Evolutionary conservation across 2,888 invertebrate species (phyloP).

Genomic region (Pterobdella sp.): DNA sequence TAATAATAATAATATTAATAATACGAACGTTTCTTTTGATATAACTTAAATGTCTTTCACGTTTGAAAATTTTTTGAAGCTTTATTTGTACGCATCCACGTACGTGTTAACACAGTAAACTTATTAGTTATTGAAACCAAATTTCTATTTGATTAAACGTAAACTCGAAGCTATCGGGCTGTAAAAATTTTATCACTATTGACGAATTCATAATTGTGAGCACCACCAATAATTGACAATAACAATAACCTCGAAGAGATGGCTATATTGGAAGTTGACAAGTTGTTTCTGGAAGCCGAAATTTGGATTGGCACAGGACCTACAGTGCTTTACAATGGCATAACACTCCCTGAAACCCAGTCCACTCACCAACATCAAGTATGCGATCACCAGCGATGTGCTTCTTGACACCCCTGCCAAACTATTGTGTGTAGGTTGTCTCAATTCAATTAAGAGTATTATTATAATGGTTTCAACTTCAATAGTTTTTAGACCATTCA

Average conservation of each 20-base stretch:
- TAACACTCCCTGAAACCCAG: conserved; percentile 84
- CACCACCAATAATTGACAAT: no score
- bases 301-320: conserved; percentile 89
- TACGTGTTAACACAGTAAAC: no score
- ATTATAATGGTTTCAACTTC: neutral
- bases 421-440: conserved; percentile 54
- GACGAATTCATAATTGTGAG: no score
- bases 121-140: no score
- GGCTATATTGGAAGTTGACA: conserved; percentile 61
- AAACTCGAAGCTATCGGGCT: no score
- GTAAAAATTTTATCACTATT: no score
- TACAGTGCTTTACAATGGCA: conserved; percentile 82
- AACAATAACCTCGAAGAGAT: conserved; percentile 43
- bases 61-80: no score
- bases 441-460: neutral
- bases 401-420: conserved; percentile 93
- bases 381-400: conserved; percentile 88
- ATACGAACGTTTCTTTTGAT: no score
- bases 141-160: no score
- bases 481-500: conserved; percentile 10
- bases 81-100: no score
- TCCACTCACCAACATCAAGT: conserved; percentile 86
- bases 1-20: no score
- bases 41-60: no score
- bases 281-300: conserved; percentile 88